These are phyloP conservation scores for Pilophorus perplexus DNA, from an alignment of 2,888 invertebrate genomes.

Conservation along the genomic window DNA sequence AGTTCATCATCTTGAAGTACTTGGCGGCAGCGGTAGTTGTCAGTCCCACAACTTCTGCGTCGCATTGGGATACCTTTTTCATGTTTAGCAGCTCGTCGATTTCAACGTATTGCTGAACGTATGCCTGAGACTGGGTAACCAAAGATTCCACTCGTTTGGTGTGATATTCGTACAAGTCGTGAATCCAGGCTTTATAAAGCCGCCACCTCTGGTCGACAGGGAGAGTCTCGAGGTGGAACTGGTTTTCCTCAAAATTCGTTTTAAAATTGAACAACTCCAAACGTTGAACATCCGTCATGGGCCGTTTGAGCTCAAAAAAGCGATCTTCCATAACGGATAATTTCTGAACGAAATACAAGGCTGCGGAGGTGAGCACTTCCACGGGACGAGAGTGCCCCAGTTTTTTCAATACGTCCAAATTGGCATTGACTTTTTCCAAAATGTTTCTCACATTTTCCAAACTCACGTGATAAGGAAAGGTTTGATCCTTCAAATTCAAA, in stretches of 20 bases:
- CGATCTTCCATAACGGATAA: not conserved
- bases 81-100: slow-evolving; percentile 1
- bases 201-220: not conserved
- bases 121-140: not conserved
- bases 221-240: not conserved
- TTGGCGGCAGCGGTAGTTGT: slow-evolving; percentile 77
- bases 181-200: slow-evolving; percentile 14
- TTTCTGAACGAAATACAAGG: not conserved
- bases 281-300: not conserved
- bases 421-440: not conserved
- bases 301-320: not conserved
- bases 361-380: not conserved
- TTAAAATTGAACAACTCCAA: not conserved
- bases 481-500: not conserved
- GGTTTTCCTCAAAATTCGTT: not conserved
- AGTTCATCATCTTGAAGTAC: slow-evolving; percentile 61
- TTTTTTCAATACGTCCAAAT: not conserved
- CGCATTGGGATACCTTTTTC: slow-evolving; percentile 15
- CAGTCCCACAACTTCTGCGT: slow-evolving; percentile 63
- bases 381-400: not conserved
- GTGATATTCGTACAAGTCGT: not conserved
- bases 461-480: not conserved
- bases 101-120: not conserved
- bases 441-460: not conserved
- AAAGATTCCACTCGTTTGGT: not conserved